phyloP scores from a whole-genome alignment of 2,888 invertebrate genomes.

The Amorpha juglandis region DNA sequence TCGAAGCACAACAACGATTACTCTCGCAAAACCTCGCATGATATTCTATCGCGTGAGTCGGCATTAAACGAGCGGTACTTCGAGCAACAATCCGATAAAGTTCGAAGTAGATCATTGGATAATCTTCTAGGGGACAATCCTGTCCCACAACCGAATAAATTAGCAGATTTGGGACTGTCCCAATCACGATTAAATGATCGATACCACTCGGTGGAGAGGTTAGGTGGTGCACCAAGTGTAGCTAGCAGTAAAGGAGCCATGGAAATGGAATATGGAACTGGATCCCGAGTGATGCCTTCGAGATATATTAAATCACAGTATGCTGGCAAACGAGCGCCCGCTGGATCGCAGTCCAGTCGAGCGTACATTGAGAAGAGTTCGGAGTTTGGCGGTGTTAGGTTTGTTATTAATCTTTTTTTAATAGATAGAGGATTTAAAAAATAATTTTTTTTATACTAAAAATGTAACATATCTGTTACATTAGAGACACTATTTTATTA shows the following conservation, averaged over 20 bases:
- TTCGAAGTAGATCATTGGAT: slow-evolving; percentile 91
- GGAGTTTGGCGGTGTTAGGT: slow-evolving; percentile 87
- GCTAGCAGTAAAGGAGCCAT: slow-evolving; percentile 84
- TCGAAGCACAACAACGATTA: slow-evolving; percentile 57
- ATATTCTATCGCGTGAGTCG: slow-evolving; percentile 91
- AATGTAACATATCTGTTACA: neutral
- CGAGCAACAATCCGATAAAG: slow-evolving; percentile 88
- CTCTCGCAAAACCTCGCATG: slow-evolving; percentile 89
- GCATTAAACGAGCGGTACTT: slow-evolving; percentile 95
- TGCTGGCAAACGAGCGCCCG: slow-evolving; percentile 90
- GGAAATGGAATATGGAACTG: slow-evolving; percentile 88
- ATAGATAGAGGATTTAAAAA: no score
- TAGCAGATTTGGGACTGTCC: slow-evolving; percentile 91
- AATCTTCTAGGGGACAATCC: slow-evolving; percentile 90
- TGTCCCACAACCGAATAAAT: slow-evolving; percentile 84
- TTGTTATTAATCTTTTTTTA: no score
- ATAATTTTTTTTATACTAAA: no score
- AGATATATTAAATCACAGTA: slow-evolving; percentile 94
- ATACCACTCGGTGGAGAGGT: slow-evolving; percentile 92
- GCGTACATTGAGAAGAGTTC: slow-evolving; percentile 93
- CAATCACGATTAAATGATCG: slow-evolving; percentile 94
- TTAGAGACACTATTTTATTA: neutral
- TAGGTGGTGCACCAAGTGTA: slow-evolving; percentile 86
- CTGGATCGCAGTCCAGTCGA: slow-evolving; percentile 94
- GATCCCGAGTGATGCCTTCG: slow-evolving; percentile 83